A percentile compares a stretch with the other conserved stretches of the same genome.
phyloP scores from a whole-genome alignment of 2,888 invertebrate genomes.

The Bruchidius siliquastri region DNA sequence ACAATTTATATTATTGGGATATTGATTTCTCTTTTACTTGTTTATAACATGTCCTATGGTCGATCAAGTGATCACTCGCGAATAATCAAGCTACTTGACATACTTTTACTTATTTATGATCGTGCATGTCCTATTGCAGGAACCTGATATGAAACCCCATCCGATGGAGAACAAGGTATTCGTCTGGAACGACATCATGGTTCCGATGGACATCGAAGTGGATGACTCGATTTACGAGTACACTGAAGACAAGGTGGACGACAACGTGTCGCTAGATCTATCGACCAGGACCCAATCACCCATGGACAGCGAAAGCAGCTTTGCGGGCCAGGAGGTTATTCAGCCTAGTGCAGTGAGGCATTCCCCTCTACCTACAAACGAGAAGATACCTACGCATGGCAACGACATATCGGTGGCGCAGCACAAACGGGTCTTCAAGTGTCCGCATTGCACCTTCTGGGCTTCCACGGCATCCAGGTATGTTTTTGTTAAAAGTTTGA shows the following conservation, averaged over 20 bases:
- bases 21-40: no score
- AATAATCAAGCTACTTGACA: no score
- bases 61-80: no score
- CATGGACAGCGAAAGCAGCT: constrained; percentile 40
- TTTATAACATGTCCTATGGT: no score
- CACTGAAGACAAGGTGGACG: constrained; percentile 42
- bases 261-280: constrained; percentile 41
- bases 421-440: constrained; percentile 80
- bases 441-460: constrained; percentile 89
- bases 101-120: no score
- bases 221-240: constrained; percentile 43
- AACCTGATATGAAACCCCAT: constrained; percentile 51
- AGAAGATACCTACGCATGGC: constrained; percentile 59
- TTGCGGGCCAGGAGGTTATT: constrained; percentile 31
- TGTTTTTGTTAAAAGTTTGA: background rate
- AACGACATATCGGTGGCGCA: constrained; percentile 56
- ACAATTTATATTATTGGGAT: no score
- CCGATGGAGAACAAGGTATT: constrained; percentile 79
- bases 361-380: constrained; percentile 35
- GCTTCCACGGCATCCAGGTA: constrained; percentile 76
- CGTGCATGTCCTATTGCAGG: background rate
- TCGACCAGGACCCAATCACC: constrained; percentile 45
- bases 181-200: constrained; percentile 71
- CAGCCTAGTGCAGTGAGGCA: constrained; percentile 20
- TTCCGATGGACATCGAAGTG: constrained; percentile 41